Base-by-base conservation (phyloP, 2,113 vertebrate species). In the Gobius niger region DNA sequence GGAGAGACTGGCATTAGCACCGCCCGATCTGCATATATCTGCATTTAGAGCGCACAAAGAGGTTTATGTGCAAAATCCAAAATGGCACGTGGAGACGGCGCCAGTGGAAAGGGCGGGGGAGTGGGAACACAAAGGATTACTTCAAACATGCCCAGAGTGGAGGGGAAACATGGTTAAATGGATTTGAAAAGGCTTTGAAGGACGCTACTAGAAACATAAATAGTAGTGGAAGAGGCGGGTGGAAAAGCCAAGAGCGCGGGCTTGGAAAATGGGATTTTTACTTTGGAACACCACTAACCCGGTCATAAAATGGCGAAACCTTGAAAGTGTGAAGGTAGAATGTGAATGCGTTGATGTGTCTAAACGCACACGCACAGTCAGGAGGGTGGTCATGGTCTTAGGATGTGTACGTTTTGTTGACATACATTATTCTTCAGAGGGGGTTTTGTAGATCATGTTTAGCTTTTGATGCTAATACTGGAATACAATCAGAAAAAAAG, bases 41-140 rank as follows among this genome's bases (percentile, higher is more conserved):
- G 40, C 57, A 59, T 59, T 59, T 59, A 59, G 56, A 57, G 34
- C 13, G 24, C 34, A 60, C 34, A 60, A 60, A 60, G 57, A 42
- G 57, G 57, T 60, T 60, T 60, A 60, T 42, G 34, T 42, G 40
- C 52, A 60, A 60, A 60, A 60, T 40, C 57, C 40, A 42, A 42
- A 59, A 41, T 13, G 13, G 56, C 34, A 7, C 40, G 9, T n/a
- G 57, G 57, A 41, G 57, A 60, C n/a, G 11, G 3, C 7, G 7
- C 40, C 40, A 44, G 40, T 8, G 40, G 1, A 7, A 13, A 34
- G 40, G 54, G 24, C 19, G 19, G 9, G 54, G 54, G 54, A 40
- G 54, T 15, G 24, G 54, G 42, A 41, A 40, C 4, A 42, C 57
- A 14, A 34, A 15, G 56, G 13, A 41, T 59, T 41, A 40, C 13